These are phyloP conservation scores for Gymnopithys bicolor DNA, from an alignment of 2,797 vertebrate species.

Conservation along the genomic window DNA sequence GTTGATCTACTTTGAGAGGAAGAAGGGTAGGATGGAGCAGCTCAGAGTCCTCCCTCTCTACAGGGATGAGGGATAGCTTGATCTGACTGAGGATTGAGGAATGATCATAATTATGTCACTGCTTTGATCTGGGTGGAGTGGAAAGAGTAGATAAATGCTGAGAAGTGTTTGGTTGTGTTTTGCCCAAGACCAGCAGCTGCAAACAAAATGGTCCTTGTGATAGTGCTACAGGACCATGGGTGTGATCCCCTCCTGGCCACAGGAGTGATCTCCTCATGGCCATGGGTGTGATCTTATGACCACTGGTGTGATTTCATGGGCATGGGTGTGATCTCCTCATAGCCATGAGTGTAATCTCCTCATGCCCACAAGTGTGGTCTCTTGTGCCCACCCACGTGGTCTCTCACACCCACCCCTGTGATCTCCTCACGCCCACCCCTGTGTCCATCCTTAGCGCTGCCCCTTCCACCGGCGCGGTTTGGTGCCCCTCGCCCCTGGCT, in stretches of 20 bases:
- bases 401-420: too few species aligned
- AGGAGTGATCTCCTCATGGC: too few species aligned
- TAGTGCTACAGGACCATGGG: background rate
- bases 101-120: background rate
- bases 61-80: background rate
- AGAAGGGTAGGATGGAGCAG: background rate
- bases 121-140: background rate
- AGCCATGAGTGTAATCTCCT: too few species aligned
- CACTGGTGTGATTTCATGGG: too few species aligned
- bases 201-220: background rate
- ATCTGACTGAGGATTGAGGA: fast-evolving
- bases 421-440: too few species aligned
- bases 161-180: background rate
- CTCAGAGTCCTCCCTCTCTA: background rate
- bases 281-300: too few species aligned
- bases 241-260: too few species aligned
- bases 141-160: background rate
- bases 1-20: background rate
- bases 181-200: background rate
- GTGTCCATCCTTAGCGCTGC: too few species aligned
- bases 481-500: fast-evolving
- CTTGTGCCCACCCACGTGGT: too few species aligned
- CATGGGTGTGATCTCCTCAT: too few species aligned
- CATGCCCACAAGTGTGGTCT: too few species aligned
- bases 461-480: background rate